Conservation (phyloP, 1,140 invertebrate genomes). For the Scylla paramamosain region DNA sequence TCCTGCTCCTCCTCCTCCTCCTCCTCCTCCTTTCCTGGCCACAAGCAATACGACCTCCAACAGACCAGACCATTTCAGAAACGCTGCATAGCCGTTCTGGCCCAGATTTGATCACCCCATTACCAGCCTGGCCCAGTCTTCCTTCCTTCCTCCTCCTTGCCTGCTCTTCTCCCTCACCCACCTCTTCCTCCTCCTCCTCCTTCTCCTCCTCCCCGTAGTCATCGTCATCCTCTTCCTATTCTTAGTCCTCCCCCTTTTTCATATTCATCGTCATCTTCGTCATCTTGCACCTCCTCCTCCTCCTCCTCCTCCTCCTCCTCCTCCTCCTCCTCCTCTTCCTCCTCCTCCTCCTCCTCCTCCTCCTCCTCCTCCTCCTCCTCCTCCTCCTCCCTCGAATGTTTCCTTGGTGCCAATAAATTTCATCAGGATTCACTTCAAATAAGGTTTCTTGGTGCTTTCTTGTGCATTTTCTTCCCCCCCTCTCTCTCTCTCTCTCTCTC, state of each 20-base stretch:
- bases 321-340: too few relatives aligned
- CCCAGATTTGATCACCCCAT: neutral
- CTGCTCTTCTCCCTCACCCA: neutral
- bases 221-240: neutral
- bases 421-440: neutral
- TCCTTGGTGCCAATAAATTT: neutral
- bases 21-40: neutral
- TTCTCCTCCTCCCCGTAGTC: neutral
- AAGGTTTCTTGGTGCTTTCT: neutral
- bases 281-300: too few relatives aligned
- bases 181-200: neutral
- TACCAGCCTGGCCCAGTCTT: neutral
- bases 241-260: neutral
- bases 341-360: too few relatives aligned
- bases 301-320: neutral
- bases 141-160: neutral
- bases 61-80: slow-evolving; percentile 12
- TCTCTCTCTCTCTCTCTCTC: too few relatives aligned
- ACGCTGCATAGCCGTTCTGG: neutral
- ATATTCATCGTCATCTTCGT: neutral
- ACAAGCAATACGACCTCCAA: neutral
- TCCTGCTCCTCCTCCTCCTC: neutral
- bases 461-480: neutral
- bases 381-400: neutral
- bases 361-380: too few relatives aligned